A percentile compares a stretch with the other conserved stretches of the same genome.
phyloP scores from a whole-genome alignment of 1,140 invertebrate genomes.

The Monomorium pharaonis region DNA sequence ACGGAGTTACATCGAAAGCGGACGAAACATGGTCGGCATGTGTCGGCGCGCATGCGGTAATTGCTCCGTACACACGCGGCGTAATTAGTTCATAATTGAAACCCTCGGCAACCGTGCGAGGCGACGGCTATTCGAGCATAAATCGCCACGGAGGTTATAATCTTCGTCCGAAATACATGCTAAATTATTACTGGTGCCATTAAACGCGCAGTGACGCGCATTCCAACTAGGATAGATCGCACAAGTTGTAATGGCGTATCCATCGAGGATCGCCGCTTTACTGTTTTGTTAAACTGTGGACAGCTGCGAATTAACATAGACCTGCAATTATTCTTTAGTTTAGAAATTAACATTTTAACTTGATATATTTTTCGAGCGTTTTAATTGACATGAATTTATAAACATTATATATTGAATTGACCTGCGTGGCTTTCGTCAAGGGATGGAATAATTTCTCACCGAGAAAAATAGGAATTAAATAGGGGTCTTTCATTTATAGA shows the following conservation, averaged over 20 bases:
- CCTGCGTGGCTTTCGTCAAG: too few relatives aligned
- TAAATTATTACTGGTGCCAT: conserved; percentile 36
- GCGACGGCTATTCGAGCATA: conserved; percentile 4
- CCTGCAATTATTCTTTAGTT: neutral
- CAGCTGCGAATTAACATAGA: neutral
- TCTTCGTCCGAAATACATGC: neutral
- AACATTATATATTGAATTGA: neutral
- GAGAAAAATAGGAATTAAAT: too few relatives aligned
- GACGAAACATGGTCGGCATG: conserved; percentile 77
- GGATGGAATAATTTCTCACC: too few relatives aligned
- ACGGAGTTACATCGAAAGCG: conserved; percentile 58
- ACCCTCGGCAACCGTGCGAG: conserved; percentile 52
- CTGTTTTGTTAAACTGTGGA: neutral
- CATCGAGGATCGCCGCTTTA: neutral
- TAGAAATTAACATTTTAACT: neutral
- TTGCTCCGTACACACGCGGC: conserved; percentile 70
- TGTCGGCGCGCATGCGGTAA: conserved; percentile 76
- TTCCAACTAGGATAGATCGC: neutral
- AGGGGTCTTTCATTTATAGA: too few relatives aligned
- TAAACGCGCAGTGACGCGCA: neutral
- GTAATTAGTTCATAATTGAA: conserved; percentile 83
- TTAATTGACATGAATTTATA: neutral
- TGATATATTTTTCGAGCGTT: neutral
- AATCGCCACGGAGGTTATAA: neutral
- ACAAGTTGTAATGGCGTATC: neutral